Conservation (phyloP, 2,888 invertebrate genomes). For the Drosophila nr. medialis region DNA sequence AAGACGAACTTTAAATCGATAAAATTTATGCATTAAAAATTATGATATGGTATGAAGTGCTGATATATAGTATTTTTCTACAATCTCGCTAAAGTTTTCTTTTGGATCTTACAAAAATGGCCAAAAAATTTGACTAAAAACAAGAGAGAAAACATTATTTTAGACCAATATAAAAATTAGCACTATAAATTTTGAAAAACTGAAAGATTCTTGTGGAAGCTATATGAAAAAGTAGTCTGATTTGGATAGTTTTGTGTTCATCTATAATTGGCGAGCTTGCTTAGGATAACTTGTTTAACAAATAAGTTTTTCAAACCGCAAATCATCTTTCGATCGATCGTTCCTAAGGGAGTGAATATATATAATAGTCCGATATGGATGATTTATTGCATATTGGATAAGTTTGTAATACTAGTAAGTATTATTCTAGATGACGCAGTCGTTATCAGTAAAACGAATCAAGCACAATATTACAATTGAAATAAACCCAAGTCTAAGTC, state of each 20-base stretch:
- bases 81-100: background rate
- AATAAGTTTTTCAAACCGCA: too few relatives aligned
- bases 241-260: background rate
- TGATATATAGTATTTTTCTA: background rate
- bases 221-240: background rate
- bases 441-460: background rate
- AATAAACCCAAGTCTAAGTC: background rate
- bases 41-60: background rate
- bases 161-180: background rate
- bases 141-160: background rate
- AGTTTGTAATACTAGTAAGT: background rate
- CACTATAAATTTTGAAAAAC: background rate
- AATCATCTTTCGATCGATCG: too few relatives aligned
- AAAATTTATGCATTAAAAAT: too few relatives aligned
- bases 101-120: background rate
- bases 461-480: background rate
- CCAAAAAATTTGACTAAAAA: background rate
- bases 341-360: background rate
- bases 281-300: background rate
- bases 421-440: background rate
- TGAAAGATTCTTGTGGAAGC: background rate
- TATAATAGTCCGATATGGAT: background rate
- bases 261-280: background rate
- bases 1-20: background rate
- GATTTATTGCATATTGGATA: background rate